Percentiles rank a stretch among this genome's conserved stretches.
Conservation (phyloP, 2,797 vertebrate species). For the Urosaurus nigricauda region DNA sequence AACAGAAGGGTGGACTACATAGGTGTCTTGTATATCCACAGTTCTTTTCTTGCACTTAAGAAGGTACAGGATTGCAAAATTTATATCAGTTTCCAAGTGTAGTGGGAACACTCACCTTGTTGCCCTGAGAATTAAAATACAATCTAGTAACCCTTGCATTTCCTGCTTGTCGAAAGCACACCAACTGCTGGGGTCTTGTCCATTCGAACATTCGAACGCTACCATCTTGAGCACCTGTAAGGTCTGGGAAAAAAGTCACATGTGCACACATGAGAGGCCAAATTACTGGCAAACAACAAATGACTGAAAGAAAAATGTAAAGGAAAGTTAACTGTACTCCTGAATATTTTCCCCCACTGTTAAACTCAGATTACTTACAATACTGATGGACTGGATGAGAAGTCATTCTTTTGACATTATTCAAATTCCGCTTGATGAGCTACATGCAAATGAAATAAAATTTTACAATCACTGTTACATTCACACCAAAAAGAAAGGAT, state of each 20-base stretch:
- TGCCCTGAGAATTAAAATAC: conserved; percentile 98
- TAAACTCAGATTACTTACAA: conserved; percentile 86
- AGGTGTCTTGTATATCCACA: background rate
- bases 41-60: too few species aligned
- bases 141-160: conserved; percentile 96
- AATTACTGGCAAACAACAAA: background rate
- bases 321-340: background rate
- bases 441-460: conserved; percentile 70
- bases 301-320: background rate
- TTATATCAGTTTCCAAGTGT: background rate
- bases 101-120: conserved; percentile 84
- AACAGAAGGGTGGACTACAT: background rate
- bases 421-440: conserved; percentile 98
- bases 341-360: accelerated
- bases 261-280: background rate
- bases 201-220: conserved; percentile 99
- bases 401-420: conserved; percentile 98
- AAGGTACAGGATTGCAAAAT: too few species aligned
- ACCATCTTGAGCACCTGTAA: conserved; percentile 97
- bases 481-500: background rate
- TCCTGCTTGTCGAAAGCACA: conserved; percentile 97
- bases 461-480: background rate
- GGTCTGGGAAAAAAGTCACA: conserved; percentile 80
- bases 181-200: conserved; percentile 95
- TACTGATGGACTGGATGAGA: conserved; percentile 97